phyloP scores from a whole-genome alignment of 2,888 invertebrate species.

The Amiota minor region DNA sequence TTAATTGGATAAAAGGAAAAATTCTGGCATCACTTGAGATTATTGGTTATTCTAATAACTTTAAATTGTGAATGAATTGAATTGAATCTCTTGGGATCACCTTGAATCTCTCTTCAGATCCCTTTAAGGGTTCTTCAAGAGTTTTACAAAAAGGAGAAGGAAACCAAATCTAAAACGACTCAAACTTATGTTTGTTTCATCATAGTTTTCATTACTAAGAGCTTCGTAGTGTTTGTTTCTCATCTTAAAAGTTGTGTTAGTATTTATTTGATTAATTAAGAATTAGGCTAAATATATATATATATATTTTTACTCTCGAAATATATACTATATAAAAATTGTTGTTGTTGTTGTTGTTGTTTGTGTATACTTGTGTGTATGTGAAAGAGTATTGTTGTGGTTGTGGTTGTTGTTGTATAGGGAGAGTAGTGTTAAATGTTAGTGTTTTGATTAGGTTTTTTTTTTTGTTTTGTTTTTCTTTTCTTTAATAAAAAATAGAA shows the following conservation, averaged over 20 bases:
- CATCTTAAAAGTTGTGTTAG: not conserved
- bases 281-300: conserved; percentile 53
- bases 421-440: conserved; percentile 65
- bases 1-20: too few relatives aligned
- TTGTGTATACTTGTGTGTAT: conserved; percentile 41
- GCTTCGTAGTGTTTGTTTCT: not conserved
- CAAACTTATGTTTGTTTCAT: too few relatives aligned
- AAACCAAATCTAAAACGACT: too few relatives aligned
- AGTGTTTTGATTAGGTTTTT: conserved; percentile 47
- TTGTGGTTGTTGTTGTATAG: conserved; percentile 48
- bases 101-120: too few relatives aligned
- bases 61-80: too few relatives aligned
- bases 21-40: too few relatives aligned
- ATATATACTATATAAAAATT: not conserved
- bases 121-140: too few relatives aligned
- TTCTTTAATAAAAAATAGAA: conserved; percentile 38
- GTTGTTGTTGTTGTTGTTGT: conserved; percentile 35
- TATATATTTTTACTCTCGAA: conserved; percentile 22
- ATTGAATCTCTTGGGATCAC: too few relatives aligned
- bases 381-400: conserved; percentile 40
- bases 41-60: too few relatives aligned
- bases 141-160: too few relatives aligned
- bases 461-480: conserved; percentile 41
- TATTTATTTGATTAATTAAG: conserved; percentile 31
- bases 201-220: not conserved